Percentiles rank a stretch among this genome's conserved stretches.
Evolutionary conservation across 2,888 invertebrate species (phyloP).

Genomic region (Euplexia lucipara): DNA sequence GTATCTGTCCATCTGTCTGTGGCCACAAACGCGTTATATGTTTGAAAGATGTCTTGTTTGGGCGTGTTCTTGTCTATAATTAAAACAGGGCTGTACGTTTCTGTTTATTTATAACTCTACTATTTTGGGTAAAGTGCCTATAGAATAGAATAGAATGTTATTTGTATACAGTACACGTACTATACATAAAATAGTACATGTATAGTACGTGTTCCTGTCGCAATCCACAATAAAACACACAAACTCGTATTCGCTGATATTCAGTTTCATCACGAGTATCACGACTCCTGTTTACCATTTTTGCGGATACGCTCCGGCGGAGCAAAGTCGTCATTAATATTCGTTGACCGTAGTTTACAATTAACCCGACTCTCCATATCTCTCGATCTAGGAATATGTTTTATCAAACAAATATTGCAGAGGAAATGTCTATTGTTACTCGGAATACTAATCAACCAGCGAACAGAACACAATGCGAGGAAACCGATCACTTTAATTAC

Average conservation of each 20-base stretch:
- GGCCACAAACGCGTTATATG: too few relatives aligned
- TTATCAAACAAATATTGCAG: not conserved
- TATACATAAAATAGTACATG: too few relatives aligned
- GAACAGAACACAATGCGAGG: not conserved
- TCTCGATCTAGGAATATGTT: slow-evolving; percentile 8
- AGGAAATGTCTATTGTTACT: not conserved
- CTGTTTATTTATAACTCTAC: too few relatives aligned
- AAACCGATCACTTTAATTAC: not conserved
- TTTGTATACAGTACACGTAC: too few relatives aligned
- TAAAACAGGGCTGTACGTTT: too few relatives aligned
- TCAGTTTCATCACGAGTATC: slow-evolving; percentile 1
- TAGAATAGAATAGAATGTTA: too few relatives aligned
- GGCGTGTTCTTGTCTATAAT: too few relatives aligned
- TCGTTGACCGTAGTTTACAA: slow-evolving; percentile 11
- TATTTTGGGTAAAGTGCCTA: too few relatives aligned
- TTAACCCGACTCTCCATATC: slow-evolving; percentile 8
- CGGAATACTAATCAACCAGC: not conserved
- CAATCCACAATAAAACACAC: not conserved
- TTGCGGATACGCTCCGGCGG: not conserved
- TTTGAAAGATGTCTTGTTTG: too few relatives aligned
- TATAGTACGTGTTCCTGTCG: too few relatives aligned
- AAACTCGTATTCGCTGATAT: not conserved
- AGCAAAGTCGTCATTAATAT: slow-evolving; percentile 15
- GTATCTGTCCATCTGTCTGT: too few relatives aligned
- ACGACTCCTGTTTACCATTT: not conserved